Base-by-base conservation (phyloP, 2,113 vertebrate genomes). In the Haliaeetus leucogaster region DNA sequence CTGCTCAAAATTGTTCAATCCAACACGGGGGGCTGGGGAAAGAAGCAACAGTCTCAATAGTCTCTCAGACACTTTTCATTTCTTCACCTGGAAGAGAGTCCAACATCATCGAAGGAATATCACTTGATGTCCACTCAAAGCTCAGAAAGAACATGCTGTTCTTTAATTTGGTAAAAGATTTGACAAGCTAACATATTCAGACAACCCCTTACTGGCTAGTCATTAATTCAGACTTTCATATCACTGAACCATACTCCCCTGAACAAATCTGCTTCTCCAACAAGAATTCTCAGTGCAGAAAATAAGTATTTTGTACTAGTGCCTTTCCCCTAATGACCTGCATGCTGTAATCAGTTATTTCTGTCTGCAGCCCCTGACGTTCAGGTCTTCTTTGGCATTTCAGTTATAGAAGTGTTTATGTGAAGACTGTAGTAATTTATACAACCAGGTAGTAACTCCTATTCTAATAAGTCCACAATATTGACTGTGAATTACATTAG, bases 211-310 rank as follows among this genome's bases (percentile, higher is more conserved):
- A 66, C 47, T 76, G 30, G 91, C 89, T 84, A 91, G 61, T 82
- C 52, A 97, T 93, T 96, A 89, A 94, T 93, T 83, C 80, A 93
- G 74, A 76, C 70, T 68, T 81, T 76, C 47, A 76, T 77, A 73
- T 40, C 66, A 78, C 56, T 61, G 68, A 82, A 68, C 61, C 34
- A 71, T 17, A 40, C 21, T 56, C 36, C 62, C 58, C n/a, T 53
- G 58, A 91, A 82, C 6, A 79, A 91, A 93, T 38, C 32, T 80
- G 82, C 79, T 86, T 81, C 63, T 70, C 20, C 50, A 93, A 62
- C 66, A 86, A 82, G 72, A 95, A 78, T 32, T 79, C 47, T 47
- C 59, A 67, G 52, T 27, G 70, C 47, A 79, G 85, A 93, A 93
- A 87, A 87, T 55, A 67, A 74, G 47, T 21, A 21, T 85, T 79